Percentiles rank a stretch among this genome's conserved stretches.
Evolutionary conservation across 2,113 vertebrate genomes (phyloP).

Genomic region (Syrmaticus mikado): DNA sequence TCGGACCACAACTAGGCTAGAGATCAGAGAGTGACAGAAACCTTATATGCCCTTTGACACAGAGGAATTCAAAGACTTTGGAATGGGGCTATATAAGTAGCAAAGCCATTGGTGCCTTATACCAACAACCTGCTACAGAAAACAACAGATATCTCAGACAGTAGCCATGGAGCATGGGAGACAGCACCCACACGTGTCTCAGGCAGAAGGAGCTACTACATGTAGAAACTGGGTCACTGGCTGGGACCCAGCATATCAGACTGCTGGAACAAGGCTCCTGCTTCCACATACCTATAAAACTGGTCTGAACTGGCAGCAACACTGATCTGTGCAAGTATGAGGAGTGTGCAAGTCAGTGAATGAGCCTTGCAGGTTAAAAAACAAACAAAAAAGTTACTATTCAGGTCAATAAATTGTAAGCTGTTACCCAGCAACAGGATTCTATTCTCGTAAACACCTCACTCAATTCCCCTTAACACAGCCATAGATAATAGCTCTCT

Average conservation of each 20-base stretch:
- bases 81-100: neutral
- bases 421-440: neutral
- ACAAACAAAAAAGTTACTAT: neutral
- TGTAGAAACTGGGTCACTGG: neutral
- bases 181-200: neutral
- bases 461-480: neutral
- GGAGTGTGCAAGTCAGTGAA: rapidly evolving
- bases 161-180: neutral
- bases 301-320: neutral
- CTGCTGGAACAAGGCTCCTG: neutral
- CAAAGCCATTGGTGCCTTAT: neutral
- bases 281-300: neutral
- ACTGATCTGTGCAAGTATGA: neutral
- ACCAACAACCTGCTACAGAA: neutral
- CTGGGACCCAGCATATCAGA: neutral
- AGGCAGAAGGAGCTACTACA: neutral
- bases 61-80: neutral
- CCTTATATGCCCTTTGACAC: neutral
- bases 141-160: neutral
- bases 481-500: neutral
- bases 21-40: neutral
- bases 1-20: neutral
- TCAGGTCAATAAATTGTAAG: neutral
- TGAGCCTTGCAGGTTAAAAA: neutral
- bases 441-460: neutral